Percentiles rank a stretch among this genome's conserved stretches.
phyloP scores from a whole-genome alignment of 2,888 invertebrate genomes.

The Caenorhabditis uteleia region DNA sequence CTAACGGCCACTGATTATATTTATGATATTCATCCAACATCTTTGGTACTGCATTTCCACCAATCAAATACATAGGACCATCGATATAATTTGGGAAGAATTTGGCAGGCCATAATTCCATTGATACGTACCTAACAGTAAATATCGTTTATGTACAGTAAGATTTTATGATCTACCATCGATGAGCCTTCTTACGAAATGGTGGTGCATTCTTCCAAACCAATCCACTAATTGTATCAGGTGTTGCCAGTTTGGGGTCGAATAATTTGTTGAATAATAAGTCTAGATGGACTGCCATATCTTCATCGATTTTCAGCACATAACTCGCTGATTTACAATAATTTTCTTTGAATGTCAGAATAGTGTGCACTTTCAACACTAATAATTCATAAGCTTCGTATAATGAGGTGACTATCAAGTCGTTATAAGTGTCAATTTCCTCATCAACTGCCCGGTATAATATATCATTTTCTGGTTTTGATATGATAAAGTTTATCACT shows the following conservation, averaged over 20 bases:
- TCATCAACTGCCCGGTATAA: too few species aligned
- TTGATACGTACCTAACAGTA: too few species aligned
- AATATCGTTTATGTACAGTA: too few species aligned
- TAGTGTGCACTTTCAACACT: too few species aligned
- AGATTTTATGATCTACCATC: not conserved
- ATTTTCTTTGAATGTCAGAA: conserved; percentile 23
- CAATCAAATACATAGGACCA: conserved; percentile 45
- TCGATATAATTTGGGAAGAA: conserved; percentile 43
- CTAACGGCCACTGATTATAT: too few species aligned
- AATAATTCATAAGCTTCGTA: too few species aligned
- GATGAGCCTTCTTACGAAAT: conserved; percentile 8
- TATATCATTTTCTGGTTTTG: conserved; percentile 19
- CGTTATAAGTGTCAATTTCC: conserved; percentile 42
- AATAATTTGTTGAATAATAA: too few species aligned
- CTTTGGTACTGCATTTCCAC: conserved; percentile 20
- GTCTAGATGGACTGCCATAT: conserved; percentile 37
- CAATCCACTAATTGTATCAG: conserved; percentile 24
- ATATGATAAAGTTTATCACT: too few species aligned
- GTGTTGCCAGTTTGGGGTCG: conserved; percentile 1
- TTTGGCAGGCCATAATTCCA: conserved; percentile 25
- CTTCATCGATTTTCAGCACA: conserved; percentile 46
- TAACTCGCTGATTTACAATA: conserved; percentile 29
- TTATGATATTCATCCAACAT: conserved; percentile 32
- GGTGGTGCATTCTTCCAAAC: conserved; percentile 41
- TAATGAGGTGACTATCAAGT: too few species aligned